Percentiles rank a stretch among this genome's conserved stretches.
phyloP scores from a whole-genome alignment of 2,888 invertebrate species.

The Drosophila differens region DNA sequence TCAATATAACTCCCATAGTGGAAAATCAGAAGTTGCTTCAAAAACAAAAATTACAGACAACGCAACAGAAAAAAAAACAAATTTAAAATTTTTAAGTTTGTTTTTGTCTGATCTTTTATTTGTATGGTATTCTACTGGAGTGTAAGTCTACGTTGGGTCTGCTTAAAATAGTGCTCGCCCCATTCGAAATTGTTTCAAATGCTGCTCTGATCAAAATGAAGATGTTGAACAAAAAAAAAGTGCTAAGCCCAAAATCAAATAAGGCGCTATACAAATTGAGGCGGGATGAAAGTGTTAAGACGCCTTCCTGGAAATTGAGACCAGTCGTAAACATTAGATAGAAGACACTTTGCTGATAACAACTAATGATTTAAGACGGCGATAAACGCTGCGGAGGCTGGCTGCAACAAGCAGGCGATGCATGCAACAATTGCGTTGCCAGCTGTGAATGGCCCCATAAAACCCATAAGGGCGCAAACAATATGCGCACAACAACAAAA shows the following conservation, averaged over 20 bases:
- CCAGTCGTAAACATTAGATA: conserved; percentile 36
- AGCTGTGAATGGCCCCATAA: conserved; percentile 54
- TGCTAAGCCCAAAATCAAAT: conserved; percentile 22
- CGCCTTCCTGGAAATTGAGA: conserved; percentile 58
- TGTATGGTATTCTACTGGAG: too few species aligned
- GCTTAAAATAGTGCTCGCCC: too few species aligned
- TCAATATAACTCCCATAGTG: too few species aligned
- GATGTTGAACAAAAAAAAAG: background rate
- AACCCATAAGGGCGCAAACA: conserved; percentile 38
- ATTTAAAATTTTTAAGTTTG: too few species aligned
- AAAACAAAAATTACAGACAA: too few species aligned
- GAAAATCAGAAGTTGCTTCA: too few species aligned
- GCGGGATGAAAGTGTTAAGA: conserved; percentile 69
- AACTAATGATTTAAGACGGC: conserved; percentile 56
- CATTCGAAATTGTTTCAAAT: too few species aligned
- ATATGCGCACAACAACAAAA: conserved; percentile 11
- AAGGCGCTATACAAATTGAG: conserved; percentile 56
- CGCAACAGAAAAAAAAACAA: too few species aligned
- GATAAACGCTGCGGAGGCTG: conserved; percentile 59
- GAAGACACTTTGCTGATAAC: conserved; percentile 62
- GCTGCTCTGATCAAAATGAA: background rate
- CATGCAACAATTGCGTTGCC: conserved; percentile 38
- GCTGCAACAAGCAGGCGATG: conserved; percentile 38
- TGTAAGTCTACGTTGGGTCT: too few species aligned
- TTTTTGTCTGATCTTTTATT: too few species aligned